Conservation (phyloP, 2,113 vertebrate species). For the Carollia perspicillata region DNA sequence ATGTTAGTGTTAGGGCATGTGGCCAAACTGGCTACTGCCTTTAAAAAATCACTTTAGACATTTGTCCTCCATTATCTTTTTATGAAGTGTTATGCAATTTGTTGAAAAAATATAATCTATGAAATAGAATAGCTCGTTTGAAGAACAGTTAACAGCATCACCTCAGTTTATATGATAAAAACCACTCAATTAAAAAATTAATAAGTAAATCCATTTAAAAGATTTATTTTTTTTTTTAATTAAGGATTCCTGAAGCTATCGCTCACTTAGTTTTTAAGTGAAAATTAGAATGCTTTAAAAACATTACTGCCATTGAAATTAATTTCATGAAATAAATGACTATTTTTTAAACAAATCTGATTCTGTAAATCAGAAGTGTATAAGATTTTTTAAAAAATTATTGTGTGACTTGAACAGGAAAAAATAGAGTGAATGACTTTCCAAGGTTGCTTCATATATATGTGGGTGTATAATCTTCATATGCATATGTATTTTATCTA, state of each 20-base stretch:
- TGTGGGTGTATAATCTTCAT: not conserved
- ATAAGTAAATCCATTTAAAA: not conserved
- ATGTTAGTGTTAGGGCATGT: not conserved
- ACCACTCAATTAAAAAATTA: not conserved
- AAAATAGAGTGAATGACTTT: not conserved
- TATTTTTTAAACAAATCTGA: not conserved
- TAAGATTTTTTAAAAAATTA: not conserved
- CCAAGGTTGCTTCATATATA: not conserved
- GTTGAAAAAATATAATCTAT: conserved; percentile 13
- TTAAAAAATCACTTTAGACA: not conserved
- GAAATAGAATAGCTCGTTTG: not conserved
- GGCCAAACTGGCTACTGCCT: not conserved
- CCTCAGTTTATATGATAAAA: not conserved
- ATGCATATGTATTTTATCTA: not conserved
- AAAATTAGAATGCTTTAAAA: conserved; percentile 28
- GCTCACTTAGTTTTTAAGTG: not conserved
- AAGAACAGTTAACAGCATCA: not conserved
- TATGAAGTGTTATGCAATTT: not conserved
- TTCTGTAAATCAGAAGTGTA: not conserved
- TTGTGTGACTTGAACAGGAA: not conserved
- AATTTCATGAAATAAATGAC: conserved; percentile 16
- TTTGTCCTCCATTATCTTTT: not conserved
- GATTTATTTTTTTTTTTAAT: not conserved
- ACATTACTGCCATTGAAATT: not conserved
- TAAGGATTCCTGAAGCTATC: not conserved